Percentiles rank a stretch among this genome's conserved stretches.
Evolutionary conservation across 1,140 invertebrate species (phyloP).

Genomic region (Panagrolaimus sp.): DNA sequence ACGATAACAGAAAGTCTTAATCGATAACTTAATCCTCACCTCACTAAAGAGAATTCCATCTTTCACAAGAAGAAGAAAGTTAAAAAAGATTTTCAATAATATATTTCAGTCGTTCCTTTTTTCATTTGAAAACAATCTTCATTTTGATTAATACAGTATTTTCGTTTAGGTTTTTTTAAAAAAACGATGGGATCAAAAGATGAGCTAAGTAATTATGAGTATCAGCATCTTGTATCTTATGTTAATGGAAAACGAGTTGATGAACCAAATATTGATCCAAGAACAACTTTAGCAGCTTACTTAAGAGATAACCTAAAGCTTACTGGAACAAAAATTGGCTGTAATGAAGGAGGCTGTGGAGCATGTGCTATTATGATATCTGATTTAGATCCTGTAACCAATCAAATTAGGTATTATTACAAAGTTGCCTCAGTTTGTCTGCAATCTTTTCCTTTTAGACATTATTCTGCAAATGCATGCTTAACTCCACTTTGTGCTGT

Average conservation of each 20-base stretch:
- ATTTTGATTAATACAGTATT: too few species aligned
- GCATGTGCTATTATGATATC: conserved; percentile 89
- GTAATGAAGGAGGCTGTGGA: conserved; percentile 86
- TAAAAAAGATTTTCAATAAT: too few species aligned
- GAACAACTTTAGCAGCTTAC: conserved; percentile 52
- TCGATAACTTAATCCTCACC: too few species aligned
- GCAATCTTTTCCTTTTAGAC: conserved; percentile 69
- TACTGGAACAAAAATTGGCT: conserved; percentile 81
- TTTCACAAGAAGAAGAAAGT: too few species aligned
- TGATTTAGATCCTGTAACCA: conserved; percentile 67
- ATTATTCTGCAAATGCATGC: conserved; percentile 82
- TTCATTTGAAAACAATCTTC: too few species aligned
- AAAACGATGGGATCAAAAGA: neutral
- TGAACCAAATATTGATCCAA: conserved; percentile 45
- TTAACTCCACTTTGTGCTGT: conserved; percentile 75
- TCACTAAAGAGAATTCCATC: too few species aligned
- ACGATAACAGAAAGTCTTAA: too few species aligned
- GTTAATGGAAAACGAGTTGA: conserved; percentile 55
- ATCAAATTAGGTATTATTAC: conserved; percentile 63
- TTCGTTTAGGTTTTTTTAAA: too few species aligned
- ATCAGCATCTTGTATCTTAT: conserved; percentile 47
- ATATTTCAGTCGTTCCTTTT: too few species aligned
- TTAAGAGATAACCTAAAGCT: conserved; percentile 68
- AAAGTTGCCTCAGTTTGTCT: too few species aligned
- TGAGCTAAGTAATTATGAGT: conserved; percentile 18